Base-by-base conservation (phyloP, 2,113 vertebrate genomes). In the Vulpes lagopus region DNA sequence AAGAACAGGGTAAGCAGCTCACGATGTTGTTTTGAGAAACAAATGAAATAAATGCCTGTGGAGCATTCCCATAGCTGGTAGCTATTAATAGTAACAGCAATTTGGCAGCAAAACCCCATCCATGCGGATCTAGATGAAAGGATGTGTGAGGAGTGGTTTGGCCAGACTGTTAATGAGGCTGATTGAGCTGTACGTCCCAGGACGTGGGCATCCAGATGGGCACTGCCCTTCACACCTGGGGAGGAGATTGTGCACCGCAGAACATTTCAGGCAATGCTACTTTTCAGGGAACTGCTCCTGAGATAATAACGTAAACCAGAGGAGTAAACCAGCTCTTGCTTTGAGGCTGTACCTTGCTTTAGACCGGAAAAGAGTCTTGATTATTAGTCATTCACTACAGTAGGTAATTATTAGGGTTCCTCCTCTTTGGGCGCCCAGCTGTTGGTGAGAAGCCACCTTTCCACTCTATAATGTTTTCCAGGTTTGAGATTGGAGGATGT, bases 41-140 rank as follows among this genome's bases (percentile, higher is more conserved):
- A 49, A 59, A n/a, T 55, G 69, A 60, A 82, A 15, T 62, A 10
- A 11, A 11, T 19, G 69, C 69, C 74, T 2, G 25, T 32, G 19
- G 25, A 59, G 83, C 27, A 3, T 51, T n/a, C 81, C 64, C 35
- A 35, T 91, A 38, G 90, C 89, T 7, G 80, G 57, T 2, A 23
- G 89, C 95, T 98, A 79, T 96, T 90, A 71, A 88, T 88, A 97
- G 94, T 30, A 93, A n/a, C 90, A 19, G 69, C 81, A 23, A 19
- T 64, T 90, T 93, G 96, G 96, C 96, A 93, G 81, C n/a, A 14
- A 14, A 38, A 53, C 38, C n/a, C 30, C 15, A 9, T 73, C 43
- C 80, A 2, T 4, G 25, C 2, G 8, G 60, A 38, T 62, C 16
- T 12, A 9, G 55, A 69, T 11, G 30, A 59, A 69, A 17, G 38